Conservation (phyloP, 2,888 invertebrate species). For the Trachelus stipa region DNA sequence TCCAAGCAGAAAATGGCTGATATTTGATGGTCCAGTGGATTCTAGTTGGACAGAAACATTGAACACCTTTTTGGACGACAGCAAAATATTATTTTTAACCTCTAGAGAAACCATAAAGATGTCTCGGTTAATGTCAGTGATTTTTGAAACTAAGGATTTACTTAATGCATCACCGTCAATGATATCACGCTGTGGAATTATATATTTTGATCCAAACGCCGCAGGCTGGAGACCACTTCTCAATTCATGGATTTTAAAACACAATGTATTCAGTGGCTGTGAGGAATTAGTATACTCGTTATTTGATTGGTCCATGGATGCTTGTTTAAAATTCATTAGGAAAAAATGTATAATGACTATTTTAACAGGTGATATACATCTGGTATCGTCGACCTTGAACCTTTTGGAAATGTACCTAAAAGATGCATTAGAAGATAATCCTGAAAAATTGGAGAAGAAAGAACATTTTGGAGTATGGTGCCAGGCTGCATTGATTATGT, state of each 20-base stretch:
- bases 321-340: constrained; percentile 69
- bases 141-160: constrained; percentile 74
- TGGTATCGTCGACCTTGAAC: constrained; percentile 57
- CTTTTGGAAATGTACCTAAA: constrained; percentile 61
- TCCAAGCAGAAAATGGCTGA: constrained; percentile 70
- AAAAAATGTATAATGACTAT: constrained; percentile 65
- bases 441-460: constrained; percentile 53
- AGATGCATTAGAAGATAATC: constrained; percentile 50
- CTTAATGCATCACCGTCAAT: constrained; percentile 71
- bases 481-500: constrained; percentile 69
- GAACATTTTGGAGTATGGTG: constrained; percentile 68
- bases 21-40: constrained; percentile 74
- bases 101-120: constrained; percentile 73
- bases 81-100: constrained; percentile 71
- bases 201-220: constrained; percentile 71
- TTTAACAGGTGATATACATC: constrained; percentile 58
- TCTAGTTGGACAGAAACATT: constrained; percentile 73
- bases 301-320: constrained; percentile 71
- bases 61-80: constrained; percentile 72
- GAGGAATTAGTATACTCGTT: constrained; percentile 55
- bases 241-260: constrained; percentile 66
- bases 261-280: constrained; percentile 41
- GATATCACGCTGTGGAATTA: constrained; percentile 74
- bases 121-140: constrained; percentile 68
- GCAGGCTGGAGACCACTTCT: constrained; percentile 71